Conservation (phyloP, 2,797 vertebrate genomes). For the Heteromormyrus szaboi region DNA sequence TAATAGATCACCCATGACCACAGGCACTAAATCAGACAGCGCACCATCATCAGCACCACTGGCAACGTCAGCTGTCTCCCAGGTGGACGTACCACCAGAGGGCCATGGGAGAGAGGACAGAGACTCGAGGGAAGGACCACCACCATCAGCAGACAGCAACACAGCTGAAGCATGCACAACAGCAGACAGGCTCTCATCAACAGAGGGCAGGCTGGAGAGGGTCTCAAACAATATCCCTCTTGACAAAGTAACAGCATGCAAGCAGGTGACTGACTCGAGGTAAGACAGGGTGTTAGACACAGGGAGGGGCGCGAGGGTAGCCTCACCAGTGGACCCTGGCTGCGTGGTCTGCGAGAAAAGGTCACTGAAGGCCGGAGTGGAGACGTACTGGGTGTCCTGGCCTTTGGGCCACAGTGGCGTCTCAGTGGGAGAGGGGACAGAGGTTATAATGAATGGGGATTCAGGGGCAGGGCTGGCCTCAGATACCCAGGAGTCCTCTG, state of each 20-base stretch:
- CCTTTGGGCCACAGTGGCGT: conserved; percentile 57
- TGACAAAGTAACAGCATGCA: conserved; percentile 4
- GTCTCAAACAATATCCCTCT: neutral
- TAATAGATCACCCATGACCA: conserved; percentile 48
- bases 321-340: conserved; percentile 84
- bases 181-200: neutral
- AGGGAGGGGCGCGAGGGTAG: conserved; percentile 13
- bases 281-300: neutral
- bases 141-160: conserved; percentile 1
- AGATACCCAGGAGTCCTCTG: conserved; percentile 33
- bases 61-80: conserved; percentile 53
- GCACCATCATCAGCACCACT: conserved; percentile 61
- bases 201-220: neutral
- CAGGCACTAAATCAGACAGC: conserved; percentile 63
- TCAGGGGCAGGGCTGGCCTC: conserved; percentile 44
- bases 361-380: conserved; percentile 57
- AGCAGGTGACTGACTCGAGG: neutral
- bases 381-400: conserved; percentile 50
- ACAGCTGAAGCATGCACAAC: neutral
- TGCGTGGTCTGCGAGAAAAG: conserved; percentile 80
- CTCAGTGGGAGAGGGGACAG: conserved; percentile 60
- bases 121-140: conserved; percentile 40
- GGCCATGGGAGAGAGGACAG: conserved; percentile 63
- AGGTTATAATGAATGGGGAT: conserved; percentile 55
- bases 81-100: conserved; percentile 59